Evolutionary conservation across 2,113 vertebrate species (phyloP).

Genomic region (Anguilla rostrata): DNA sequence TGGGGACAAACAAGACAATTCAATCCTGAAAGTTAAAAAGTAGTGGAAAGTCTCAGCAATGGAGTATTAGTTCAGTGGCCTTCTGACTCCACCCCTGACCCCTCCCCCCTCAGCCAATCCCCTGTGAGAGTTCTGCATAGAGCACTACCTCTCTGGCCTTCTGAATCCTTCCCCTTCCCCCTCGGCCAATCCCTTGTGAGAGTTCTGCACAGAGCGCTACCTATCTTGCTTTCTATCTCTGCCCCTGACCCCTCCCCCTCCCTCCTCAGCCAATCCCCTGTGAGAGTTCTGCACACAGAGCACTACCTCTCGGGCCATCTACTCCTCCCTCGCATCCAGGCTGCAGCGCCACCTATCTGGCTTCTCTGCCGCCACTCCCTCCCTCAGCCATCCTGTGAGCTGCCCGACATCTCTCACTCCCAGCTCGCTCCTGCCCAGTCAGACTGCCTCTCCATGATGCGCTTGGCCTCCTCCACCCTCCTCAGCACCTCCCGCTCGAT

Average conservation of each 20-base stretch:
- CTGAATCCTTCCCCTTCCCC: not conserved
- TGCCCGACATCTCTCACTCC: too few species aligned
- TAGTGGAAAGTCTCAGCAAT: not conserved
- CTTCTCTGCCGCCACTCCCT: too few species aligned
- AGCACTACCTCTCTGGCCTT: not conserved
- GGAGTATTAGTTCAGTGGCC: too few species aligned
- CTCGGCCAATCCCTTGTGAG: not conserved
- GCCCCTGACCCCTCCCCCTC: too few species aligned
- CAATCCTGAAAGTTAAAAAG: not conserved
- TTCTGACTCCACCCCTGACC: too few species aligned
- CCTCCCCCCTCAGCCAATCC: not conserved
- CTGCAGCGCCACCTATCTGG: too few species aligned
- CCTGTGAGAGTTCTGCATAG: too few species aligned
- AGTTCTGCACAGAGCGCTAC: not conserved
- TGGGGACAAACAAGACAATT: too few species aligned
- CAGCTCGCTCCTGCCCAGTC: too few species aligned
- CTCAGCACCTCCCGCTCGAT: constrained; percentile 98
- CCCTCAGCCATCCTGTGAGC: too few species aligned
- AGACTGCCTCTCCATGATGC: constrained; percentile 99
- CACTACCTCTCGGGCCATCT: constrained; percentile 69
- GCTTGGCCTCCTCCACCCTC: constrained; percentile 97
- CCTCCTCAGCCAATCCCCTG: not conserved
- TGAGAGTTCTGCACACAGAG: too few species aligned
- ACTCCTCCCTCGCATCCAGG: too few species aligned
- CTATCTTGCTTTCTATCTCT: not conserved